A percentile compares a stretch with the other conserved stretches of the same genome.
These are phyloP conservation scores for Stercorarius parasiticus DNA, from an alignment of 2,113 vertebrate species.

Conservation along the genomic window DNA sequence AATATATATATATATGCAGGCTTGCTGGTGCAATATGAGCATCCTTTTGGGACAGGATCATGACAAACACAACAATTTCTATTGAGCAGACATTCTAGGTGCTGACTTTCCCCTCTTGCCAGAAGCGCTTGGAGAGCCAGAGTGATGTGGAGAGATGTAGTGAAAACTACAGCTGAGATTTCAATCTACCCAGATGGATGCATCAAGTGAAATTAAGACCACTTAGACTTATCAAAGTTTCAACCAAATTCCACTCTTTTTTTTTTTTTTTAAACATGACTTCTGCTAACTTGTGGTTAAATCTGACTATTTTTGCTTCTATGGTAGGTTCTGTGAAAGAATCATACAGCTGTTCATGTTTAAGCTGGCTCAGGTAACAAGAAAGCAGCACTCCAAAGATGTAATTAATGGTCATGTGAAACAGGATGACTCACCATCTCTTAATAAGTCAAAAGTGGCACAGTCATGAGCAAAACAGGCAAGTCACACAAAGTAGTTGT, in stretches of 20 bases:
- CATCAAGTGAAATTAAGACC: neutral
- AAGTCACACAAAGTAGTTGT: neutral
- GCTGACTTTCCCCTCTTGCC: neutral
- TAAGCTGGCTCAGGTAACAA: neutral
- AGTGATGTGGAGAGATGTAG: neutral
- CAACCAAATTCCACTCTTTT: neutral
- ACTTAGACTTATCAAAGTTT: neutral
- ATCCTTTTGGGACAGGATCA: neutral
- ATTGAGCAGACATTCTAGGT: neutral
- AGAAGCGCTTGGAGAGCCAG: neutral
- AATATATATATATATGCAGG: neutral
- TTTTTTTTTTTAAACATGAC: neutral
- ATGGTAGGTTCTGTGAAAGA: neutral
- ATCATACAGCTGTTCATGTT: neutral
- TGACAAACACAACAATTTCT: neutral
- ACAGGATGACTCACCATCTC: neutral
- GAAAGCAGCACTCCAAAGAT: neutral
- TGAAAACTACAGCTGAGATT: neutral
- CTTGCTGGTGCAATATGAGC: accelerated
- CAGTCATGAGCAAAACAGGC: neutral
- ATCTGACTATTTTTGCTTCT: neutral
- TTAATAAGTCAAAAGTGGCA: neutral
- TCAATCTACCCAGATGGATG: neutral
- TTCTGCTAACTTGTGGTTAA: neutral
- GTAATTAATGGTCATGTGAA: neutral